Conservation (phyloP, 2,113 vertebrate genomes). For the Oplegnathus fasciatus region DNA sequence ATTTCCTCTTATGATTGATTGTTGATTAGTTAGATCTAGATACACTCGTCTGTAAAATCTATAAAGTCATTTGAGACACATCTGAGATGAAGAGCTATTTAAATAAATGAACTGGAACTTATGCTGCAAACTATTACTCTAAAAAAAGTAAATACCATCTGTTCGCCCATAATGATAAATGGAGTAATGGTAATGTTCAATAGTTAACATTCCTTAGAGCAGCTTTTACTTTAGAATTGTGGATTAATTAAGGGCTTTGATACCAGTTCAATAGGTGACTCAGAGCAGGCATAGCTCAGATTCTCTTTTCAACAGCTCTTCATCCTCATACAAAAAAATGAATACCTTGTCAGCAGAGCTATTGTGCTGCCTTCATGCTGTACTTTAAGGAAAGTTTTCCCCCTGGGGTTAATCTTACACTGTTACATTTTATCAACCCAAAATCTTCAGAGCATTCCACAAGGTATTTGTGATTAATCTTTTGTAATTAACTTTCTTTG, state of each 20-base stretch:
- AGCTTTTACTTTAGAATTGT: slow-evolving; percentile 31
- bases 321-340: slow-evolving; percentile 12
- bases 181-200: slow-evolving; percentile 21
- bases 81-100: slow-evolving; percentile 1
- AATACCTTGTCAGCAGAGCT: slow-evolving; percentile 28
- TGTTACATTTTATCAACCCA: slow-evolving; percentile 13
- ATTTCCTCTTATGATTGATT: neutral
- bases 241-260: slow-evolving; percentile 49
- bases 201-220: neutral
- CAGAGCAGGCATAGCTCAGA: slow-evolving; percentile 19
- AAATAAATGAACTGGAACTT: slow-evolving; percentile 22
- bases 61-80: neutral
- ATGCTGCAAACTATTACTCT: neutral
- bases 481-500: neutral
- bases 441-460: neutral
- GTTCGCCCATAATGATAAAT: slow-evolving; percentile 11
- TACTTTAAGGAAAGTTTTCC: neutral
- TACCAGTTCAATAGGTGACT: slow-evolving; percentile 34
- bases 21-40: neutral
- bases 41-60: neutral
- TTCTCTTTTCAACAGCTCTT: slow-evolving; percentile 41
- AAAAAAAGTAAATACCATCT: neutral
- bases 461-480: slow-evolving; percentile 18
- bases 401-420: slow-evolving; percentile 2
- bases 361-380: slow-evolving; percentile 3